Base-by-base conservation (phyloP, 2,797 vertebrate species). In the Sciurus vulgaris region DNA sequence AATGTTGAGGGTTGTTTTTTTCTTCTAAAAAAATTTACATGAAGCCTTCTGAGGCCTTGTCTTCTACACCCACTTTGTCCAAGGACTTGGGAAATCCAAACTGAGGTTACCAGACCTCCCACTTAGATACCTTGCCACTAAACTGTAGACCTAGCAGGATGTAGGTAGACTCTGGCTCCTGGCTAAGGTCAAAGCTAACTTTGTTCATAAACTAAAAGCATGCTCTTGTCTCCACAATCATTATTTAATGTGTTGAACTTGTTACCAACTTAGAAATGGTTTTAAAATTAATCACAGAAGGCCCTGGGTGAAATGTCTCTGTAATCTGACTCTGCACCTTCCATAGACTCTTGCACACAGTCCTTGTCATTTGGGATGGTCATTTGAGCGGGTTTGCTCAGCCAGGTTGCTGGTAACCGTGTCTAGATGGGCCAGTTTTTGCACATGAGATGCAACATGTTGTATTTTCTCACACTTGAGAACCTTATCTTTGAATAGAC, bases 181-280 rank as follows among this genome's bases (percentile, higher is more conserved):
- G 85, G 88, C 47, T 88, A 94, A 79, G 65, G 59, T 92, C 91
- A 84, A 69, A 86, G 47, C 18, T 24, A 35, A 49, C 88, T 93
- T 70, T 61, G 24, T 82, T 74, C 78, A 56, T 69, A 74, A 84
- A 90, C 22, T 73, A 51, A 69, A 95, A 54, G 26, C 72, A 49
- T 93, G 38, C 77, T 26, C 12, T 82, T 59, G 51, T 49, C n/a
- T 79, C 79, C 59, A 79, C 51, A 76, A 30, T 86, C 54, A 70
- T 77, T 89, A 24, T 74, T 87, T 44, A 91, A 74, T 24, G 24
- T 91, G 30, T 83, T 30, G 51, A 93, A 56, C 73, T 54, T 2
- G 3, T 33, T 63, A 67, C 85, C 72, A 51, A 63, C 59, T 92
- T 93, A 77, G 72, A 51, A 84, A 85, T 78, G 18, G 13, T 51